Conservation (phyloP, 2,113 vertebrate genomes). For the Austrofundulus limnaeus region DNA sequence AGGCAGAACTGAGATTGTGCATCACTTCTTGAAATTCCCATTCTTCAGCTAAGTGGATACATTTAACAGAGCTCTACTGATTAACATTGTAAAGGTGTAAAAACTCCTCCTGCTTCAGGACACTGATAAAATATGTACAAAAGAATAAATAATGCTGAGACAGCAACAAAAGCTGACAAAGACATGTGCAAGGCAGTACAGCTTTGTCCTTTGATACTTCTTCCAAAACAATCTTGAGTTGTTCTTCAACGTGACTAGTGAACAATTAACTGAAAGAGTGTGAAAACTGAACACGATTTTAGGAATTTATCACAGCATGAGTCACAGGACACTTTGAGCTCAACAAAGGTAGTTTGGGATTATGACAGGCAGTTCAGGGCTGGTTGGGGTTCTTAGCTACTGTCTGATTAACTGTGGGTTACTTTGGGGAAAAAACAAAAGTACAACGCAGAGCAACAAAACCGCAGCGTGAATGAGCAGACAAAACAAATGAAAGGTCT, state of each 20-base stretch:
- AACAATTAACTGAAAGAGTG: slow-evolving; percentile 58
- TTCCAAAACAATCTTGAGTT: slow-evolving; percentile 27
- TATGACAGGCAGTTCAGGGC: too few species aligned
- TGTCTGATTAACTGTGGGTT: background rate
- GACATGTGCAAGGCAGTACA: background rate
- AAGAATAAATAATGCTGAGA: background rate
- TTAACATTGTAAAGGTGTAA: too few species aligned
- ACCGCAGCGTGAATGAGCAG: too few species aligned
- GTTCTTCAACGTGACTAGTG: slow-evolving; percentile 44
- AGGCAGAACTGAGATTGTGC: slow-evolving; percentile 2
- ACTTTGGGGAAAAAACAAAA: background rate
- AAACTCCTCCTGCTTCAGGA: background rate
- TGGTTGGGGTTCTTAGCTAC: too few species aligned
- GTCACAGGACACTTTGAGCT: slow-evolving; percentile 40
- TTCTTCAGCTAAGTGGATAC: background rate
- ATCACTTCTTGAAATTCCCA: slow-evolving; percentile 6
- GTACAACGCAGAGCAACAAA: background rate
- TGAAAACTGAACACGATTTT: slow-evolving; percentile 18
- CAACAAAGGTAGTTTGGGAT: background rate
- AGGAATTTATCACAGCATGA: slow-evolving; percentile 18
- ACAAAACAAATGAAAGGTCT: too few species aligned
- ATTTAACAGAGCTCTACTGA: too few species aligned
- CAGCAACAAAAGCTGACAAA: slow-evolving; percentile 3
- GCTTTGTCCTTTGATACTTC: slow-evolving; percentile 22
- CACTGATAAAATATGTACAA: background rate